phyloP scores from a whole-genome alignment of 1,140 invertebrate genomes.

The Papilio dardanus region DNA sequence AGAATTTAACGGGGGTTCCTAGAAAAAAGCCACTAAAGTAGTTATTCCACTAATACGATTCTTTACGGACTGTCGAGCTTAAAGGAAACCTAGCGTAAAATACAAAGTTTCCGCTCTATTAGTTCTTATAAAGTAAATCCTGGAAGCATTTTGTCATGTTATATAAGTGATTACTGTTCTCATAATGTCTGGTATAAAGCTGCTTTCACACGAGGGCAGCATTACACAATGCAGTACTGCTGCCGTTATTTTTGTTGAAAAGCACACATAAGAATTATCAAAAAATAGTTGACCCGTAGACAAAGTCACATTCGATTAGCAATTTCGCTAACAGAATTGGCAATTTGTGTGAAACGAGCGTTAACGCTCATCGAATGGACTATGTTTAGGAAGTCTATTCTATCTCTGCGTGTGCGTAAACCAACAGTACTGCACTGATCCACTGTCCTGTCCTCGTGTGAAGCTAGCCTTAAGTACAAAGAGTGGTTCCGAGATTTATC shows the following conservation, averaged over 20 bases:
- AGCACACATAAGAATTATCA: neutral
- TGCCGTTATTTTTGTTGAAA: neutral
- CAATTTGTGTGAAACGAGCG: no score
- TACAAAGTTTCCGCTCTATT: constrained; percentile 23
- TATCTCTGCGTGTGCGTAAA: no score
- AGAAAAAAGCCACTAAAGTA: neutral
- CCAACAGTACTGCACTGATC: neutral
- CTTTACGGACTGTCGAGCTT: constrained; percentile 6
- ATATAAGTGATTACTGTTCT: constrained; percentile 56
- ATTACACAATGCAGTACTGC: neutral
- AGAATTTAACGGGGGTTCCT: neutral
- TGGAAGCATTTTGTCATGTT: constrained; percentile 33
- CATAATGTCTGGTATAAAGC: constrained; percentile 45
- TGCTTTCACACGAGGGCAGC: constrained; percentile 4
- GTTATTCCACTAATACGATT: constrained; percentile 6
- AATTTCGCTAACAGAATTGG: no score
- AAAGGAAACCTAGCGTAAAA: constrained; percentile 32
- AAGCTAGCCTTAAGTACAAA: constrained; percentile 50
- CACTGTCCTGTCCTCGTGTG: neutral
- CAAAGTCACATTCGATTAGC: no score
- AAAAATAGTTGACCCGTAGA: no score
- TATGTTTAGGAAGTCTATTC: no score
- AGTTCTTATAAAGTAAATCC: constrained; percentile 25
- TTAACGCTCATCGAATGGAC: no score
- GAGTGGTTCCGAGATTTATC: constrained; percentile 64